phyloP scores from a whole-genome alignment of 1,140 invertebrate genomes.

The Diachasma alloeum region DNA sequence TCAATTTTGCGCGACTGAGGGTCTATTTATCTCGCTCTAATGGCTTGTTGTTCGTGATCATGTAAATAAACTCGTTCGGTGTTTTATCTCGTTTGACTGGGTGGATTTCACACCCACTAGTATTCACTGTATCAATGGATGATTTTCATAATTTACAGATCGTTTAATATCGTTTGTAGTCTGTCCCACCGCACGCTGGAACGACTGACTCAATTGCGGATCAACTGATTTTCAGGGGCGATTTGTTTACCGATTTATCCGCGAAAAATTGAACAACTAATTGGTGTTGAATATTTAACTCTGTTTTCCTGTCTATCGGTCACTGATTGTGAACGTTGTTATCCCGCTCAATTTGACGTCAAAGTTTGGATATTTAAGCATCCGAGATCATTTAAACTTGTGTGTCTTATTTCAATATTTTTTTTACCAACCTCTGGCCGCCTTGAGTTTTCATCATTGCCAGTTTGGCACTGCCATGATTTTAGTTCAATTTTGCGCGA shows the following conservation, averaged over 20 bases:
- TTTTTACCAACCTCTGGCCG: too few relatives aligned
- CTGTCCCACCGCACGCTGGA: not conserved
- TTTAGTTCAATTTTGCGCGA: too few relatives aligned
- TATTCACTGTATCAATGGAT: conserved; percentile 3
- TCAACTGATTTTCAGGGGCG: too few relatives aligned
- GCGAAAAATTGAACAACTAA: not conserved
- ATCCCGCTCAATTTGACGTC: too few relatives aligned
- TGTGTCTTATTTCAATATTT: not conserved
- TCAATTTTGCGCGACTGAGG: not conserved
- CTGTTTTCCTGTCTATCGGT: too few relatives aligned
- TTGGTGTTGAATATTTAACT: too few relatives aligned
- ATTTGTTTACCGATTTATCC: not conserved
- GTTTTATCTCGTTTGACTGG: not conserved
- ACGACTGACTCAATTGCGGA: not conserved
- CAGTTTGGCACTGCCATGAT: not conserved
- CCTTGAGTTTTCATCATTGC: too few relatives aligned
- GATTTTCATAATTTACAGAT: conserved; percentile 63
- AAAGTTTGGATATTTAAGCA: not conserved
- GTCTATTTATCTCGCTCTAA: not conserved
- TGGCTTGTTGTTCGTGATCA: not conserved
- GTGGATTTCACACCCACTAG: not conserved
- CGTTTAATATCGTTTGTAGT: conserved; percentile 54
- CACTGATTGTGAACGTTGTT: too few relatives aligned
- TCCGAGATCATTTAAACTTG: not conserved
- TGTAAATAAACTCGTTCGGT: not conserved